Percentiles rank a stretch among this genome's conserved stretches.
Conservation (phyloP, 1,140 invertebrate genomes). For the Zaprionus lachaisei region DNA sequence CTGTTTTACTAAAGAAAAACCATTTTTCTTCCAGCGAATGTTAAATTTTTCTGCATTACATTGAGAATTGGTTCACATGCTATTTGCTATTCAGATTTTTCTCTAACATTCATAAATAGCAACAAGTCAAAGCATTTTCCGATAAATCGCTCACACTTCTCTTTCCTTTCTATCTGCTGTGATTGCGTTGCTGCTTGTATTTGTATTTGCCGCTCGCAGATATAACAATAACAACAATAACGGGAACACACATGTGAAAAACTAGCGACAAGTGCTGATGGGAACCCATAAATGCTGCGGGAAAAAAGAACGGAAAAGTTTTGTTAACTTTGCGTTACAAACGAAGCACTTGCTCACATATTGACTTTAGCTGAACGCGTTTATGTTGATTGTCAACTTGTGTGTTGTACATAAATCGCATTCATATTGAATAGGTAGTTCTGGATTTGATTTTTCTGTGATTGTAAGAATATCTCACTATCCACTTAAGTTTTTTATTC, state of each 20-base stretch:
- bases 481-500: background rate
- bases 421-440: background rate
- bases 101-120: background rate
- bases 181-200: constrained; percentile 51
- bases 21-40: background rate
- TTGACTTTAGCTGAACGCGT: constrained; percentile 71
- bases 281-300: constrained; percentile 66
- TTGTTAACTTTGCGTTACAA: constrained; percentile 71
- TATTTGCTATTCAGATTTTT: constrained; percentile 1
- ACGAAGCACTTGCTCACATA: constrained; percentile 72
- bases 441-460: background rate
- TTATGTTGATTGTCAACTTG: constrained; percentile 60
- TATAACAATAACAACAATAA: constrained; percentile 16
- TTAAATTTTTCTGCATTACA: background rate
- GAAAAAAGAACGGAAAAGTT: constrained; percentile 52
- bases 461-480: background rate
- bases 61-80: background rate
- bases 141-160: background rate
- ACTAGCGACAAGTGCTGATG: constrained; percentile 66
- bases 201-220: constrained; percentile 46
- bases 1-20: background rate
- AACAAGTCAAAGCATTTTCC: constrained; percentile 11
- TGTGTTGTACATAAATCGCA: background rate
- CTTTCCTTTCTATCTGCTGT: background rate
- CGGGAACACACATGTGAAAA: constrained; percentile 29